Conservation (phyloP, 2,888 invertebrate species). For the Temnothorax rugatulus region DNA sequence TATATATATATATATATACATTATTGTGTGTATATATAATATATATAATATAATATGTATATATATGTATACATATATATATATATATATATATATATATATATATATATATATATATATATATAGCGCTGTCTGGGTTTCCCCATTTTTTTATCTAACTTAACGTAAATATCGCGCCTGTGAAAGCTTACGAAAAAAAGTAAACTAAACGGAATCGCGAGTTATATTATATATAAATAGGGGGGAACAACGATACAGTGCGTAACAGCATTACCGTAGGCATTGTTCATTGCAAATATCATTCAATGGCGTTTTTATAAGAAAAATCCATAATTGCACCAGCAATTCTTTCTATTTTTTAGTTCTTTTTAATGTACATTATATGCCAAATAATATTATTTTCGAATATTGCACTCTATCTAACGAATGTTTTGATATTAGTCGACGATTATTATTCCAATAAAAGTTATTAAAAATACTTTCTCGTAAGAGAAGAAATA, state of each 20-base stretch:
- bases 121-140: conserved; percentile 1
- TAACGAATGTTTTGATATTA: conserved; percentile 75
- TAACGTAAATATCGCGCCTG: conserved; percentile 59
- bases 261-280: conserved; percentile 14
- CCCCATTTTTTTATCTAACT: conserved; percentile 58
- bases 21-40: too few relatives aligned
- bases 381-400: conserved; percentile 81
- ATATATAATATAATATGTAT: too few relatives aligned
- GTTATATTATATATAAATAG: conserved; percentile 70
- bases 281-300: conserved; percentile 62
- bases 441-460: conserved; percentile 74
- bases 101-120: conserved; percentile 26
- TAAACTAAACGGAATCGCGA: conserved; percentile 74
- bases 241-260: conserved; percentile 50
- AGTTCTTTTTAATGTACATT: conserved; percentile 63
- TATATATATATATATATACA: too few relatives aligned
- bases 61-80: conserved; percentile 40
- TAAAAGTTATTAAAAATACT: conserved; percentile 80
- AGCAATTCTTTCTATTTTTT: conserved; percentile 41
- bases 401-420: conserved; percentile 64
- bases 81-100: conserved; percentile 38
- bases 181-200: conserved; percentile 68
- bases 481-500: conserved; percentile 55
- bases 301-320: conserved; percentile 56
- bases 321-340: conserved; percentile 69